phyloP scores from a whole-genome alignment of 2,797 vertebrate species.

The Pseudotriccus pelzelni region DNA sequence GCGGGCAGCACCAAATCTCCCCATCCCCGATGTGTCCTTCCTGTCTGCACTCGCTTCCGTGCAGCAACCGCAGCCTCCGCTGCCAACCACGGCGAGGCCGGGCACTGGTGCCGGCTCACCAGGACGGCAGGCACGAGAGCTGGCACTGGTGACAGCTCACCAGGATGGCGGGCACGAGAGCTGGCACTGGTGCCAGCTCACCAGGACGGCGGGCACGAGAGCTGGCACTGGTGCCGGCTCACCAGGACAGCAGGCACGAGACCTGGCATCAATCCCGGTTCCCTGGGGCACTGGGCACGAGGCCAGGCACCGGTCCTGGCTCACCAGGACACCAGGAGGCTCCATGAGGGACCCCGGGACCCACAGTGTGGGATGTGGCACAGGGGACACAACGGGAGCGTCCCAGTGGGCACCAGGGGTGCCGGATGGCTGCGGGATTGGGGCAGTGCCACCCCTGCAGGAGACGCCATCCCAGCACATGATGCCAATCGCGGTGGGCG shows the following conservation, averaged over 20 bases:
- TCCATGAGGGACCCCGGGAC: fast-evolving
- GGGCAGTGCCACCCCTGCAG: not conserved
- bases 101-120: not conserved
- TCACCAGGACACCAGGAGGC: not conserved
- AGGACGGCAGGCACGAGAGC: not conserved
- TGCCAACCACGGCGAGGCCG: not conserved
- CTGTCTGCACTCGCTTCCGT: not conserved
- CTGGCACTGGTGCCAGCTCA: not conserved
- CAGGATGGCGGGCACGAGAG: not conserved
- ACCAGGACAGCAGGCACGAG: fast-evolving
- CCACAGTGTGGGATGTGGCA: not conserved
- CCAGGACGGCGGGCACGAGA: fast-evolving
- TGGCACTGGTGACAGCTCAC: not conserved
- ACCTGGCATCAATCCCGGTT: not conserved
- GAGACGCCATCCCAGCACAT: not conserved
- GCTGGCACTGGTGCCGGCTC: not conserved
- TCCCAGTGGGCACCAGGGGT: not conserved
- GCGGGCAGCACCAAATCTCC: not conserved
- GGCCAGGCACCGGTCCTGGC: not conserved
- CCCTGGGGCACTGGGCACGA: not conserved
- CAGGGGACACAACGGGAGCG: not conserved
- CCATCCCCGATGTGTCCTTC: not conserved
- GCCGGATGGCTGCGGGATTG: fast-evolving
- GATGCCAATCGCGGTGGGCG: not conserved
- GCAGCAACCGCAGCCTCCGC: not conserved